These are phyloP conservation scores for Diplazon laetatorius DNA, from an alignment of 2,888 invertebrate species.

Conservation along the genomic window DNA sequence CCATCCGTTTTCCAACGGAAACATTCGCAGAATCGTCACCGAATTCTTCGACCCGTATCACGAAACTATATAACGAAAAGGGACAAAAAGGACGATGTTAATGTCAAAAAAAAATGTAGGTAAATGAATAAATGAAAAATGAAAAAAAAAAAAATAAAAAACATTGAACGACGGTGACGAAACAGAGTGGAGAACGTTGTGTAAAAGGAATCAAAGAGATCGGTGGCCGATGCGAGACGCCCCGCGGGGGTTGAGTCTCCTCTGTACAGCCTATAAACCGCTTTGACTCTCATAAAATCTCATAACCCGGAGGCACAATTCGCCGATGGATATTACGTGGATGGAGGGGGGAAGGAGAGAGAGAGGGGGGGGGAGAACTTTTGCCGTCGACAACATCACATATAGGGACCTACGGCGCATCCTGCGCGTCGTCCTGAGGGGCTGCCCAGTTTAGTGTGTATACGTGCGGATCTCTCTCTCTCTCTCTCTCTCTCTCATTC, in stretches of 20 bases:
- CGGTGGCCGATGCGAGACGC: constrained; percentile 31
- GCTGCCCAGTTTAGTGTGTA: constrained; percentile 21
- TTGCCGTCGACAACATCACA: constrained; percentile 35
- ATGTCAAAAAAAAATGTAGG: no score
- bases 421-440: constrained; percentile 37
- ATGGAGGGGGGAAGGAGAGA: no score
- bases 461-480: constrained; percentile 34
- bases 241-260: constrained; percentile 23
- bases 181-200: constrained; percentile 10
- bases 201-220: constrained; percentile 46
- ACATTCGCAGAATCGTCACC: no score
- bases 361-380: no score
- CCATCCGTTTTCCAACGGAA: no score
- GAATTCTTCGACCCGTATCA: no score
- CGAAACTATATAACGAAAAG: no score
- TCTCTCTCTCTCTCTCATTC: no score
- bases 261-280: constrained; percentile 74
- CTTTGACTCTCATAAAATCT: constrained; percentile 81
- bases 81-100: no score
- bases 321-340: constrained; percentile 64
- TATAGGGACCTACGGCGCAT: constrained; percentile 26
- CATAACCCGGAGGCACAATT: constrained; percentile 78
- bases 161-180: constrained; percentile 1
- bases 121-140: no score
- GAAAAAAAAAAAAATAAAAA: no score